Evolutionary conservation across 2,113 vertebrate genomes (phyloP).

Genomic region (Miniopterus natalensis): DNA sequence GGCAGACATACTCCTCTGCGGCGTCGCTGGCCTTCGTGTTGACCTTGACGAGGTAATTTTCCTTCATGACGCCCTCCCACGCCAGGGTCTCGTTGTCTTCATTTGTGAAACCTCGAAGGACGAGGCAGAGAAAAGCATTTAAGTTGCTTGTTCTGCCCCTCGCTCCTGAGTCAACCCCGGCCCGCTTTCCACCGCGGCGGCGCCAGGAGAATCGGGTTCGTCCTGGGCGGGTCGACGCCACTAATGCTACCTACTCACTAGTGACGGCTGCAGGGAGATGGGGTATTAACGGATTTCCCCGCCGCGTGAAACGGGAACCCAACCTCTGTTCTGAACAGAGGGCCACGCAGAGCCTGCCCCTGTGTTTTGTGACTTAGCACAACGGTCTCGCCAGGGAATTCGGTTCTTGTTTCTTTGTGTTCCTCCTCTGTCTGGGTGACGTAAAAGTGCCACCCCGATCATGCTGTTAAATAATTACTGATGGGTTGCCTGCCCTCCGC

Average conservation of each 20-base stretch:
- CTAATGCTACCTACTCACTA: background rate
- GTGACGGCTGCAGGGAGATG: accelerated
- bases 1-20: slow-evolving; percentile 87
- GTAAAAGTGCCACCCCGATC: background rate
- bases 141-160: background rate
- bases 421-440: background rate
- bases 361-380: background rate
- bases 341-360: background rate
- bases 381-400: background rate
- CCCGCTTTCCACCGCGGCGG: background rate
- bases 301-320: background rate
- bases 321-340: background rate
- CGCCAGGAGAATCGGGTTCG: accelerated
- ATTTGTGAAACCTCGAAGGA: slow-evolving; percentile 86
- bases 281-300: background rate
- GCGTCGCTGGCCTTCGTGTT: slow-evolving; percentile 87
- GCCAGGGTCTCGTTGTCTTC: slow-evolving; percentile 90
- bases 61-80: slow-evolving; percentile 92
- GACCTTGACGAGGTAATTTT: slow-evolving; percentile 91
- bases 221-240: background rate
- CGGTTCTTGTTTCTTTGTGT: background rate
- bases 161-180: background rate
- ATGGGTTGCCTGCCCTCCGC: background rate
- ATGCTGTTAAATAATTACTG: background rate
- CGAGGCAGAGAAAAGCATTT: slow-evolving; percentile 19